phyloP scores from a whole-genome alignment of 1,140 invertebrate genomes.

The Zaprionus ghesquierei region DNA sequence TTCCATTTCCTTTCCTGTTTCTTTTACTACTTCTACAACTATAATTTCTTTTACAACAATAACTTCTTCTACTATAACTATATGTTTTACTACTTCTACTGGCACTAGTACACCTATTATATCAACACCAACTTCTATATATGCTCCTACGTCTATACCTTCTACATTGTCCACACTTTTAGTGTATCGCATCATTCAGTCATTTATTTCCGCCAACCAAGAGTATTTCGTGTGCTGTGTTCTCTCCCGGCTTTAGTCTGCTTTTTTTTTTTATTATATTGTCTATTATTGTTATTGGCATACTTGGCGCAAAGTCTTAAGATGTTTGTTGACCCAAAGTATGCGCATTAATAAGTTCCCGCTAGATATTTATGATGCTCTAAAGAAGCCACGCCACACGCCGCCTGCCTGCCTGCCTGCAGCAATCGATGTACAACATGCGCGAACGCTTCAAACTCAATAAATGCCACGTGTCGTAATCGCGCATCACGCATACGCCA shows the following conservation, averaged over 20 bases:
- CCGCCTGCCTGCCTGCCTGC: not conserved
- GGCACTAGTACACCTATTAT: too few species aligned
- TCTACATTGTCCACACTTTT: too few species aligned
- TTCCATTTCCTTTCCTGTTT: too few species aligned
- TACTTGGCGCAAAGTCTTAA: slow-evolving; percentile 11
- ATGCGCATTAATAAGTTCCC: slow-evolving; percentile 8
- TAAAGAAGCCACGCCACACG: not conserved
- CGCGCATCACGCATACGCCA: slow-evolving; percentile 40
- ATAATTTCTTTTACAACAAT: too few species aligned
- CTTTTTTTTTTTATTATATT: not conserved
- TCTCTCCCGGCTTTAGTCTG: too few species aligned
- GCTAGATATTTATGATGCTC: not conserved
- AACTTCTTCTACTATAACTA: too few species aligned
- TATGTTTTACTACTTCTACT: too few species aligned
- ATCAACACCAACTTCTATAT: too few species aligned
- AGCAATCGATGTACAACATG: not conserved
- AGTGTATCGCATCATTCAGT: not conserved
- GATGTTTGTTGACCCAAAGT: slow-evolving; percentile 12
- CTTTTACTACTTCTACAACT: too few species aligned
- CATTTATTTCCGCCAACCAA: not conserved
- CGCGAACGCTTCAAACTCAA: slow-evolving; percentile 37
- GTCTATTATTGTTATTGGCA: slow-evolving; percentile 33
- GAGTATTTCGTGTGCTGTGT: not conserved
- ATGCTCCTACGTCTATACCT: too few species aligned
- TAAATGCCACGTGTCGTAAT: slow-evolving; percentile 43